These are phyloP conservation scores for Cataglyphis livida DNA, from an alignment of 2,888 invertebrate species.

Conservation along the genomic window DNA sequence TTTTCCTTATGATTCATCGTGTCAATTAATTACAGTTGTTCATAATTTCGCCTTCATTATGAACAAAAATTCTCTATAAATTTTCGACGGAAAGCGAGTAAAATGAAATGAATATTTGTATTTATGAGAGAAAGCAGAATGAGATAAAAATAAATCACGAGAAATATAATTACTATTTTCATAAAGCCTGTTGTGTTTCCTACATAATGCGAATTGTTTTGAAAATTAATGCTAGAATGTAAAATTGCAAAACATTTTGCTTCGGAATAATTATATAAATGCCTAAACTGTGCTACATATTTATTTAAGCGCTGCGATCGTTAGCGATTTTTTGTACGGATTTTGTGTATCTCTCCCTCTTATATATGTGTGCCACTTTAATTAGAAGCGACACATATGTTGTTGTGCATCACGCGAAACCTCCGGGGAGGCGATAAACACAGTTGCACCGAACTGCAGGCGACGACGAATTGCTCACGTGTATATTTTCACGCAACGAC, in stretches of 20 bases:
- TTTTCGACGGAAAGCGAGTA: not conserved
- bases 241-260: not conserved
- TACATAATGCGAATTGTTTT: not conserved
- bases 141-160: not conserved
- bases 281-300: not conserved
- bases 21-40: not conserved
- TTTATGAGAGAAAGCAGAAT: not conserved
- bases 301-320: not conserved
- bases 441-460: not conserved
- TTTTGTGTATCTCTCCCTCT: too few relatives aligned
- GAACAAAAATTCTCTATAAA: not conserved
- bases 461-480: conserved; percentile 22
- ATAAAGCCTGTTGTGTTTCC: not conserved
- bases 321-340: not conserved
- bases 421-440: conserved; percentile 22
- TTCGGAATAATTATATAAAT: not conserved
- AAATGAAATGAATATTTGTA: not conserved
- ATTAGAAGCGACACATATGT: not conserved
- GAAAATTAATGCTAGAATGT: conserved; percentile 16
- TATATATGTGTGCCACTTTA: not conserved
- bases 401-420: not conserved
- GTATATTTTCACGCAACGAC: not conserved
- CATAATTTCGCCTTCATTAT: not conserved
- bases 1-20: not conserved
- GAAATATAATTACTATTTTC: not conserved